Evolutionary conservation across 2,113 vertebrate genomes (phyloP).

Genomic region (Melanotaenia duboulayi): DNA sequence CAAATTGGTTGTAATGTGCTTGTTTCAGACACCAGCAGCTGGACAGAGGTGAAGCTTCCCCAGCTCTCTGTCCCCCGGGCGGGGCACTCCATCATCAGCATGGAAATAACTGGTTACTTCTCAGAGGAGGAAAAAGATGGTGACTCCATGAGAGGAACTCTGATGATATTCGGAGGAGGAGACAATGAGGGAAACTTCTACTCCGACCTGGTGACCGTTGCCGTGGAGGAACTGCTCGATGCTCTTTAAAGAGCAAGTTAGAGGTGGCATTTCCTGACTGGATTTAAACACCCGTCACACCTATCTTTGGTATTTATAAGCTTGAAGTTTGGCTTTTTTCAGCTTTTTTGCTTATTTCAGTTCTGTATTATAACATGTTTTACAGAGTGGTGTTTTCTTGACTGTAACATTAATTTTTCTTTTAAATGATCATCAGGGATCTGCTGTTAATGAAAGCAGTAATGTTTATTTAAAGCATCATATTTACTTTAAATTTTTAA

Average conservation of each 20-base stretch:
- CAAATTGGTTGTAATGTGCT: not conserved
- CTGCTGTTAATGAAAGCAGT: not conserved
- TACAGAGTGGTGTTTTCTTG: too few species aligned
- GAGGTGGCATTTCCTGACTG: slow-evolving; percentile 24
- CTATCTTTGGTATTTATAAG: slow-evolving; percentile 52
- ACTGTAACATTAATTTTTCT: too few species aligned
- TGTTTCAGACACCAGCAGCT: slow-evolving; percentile 78
- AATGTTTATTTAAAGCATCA: not conserved
- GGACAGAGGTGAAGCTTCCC: slow-evolving; percentile 77
- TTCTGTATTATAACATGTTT: not conserved
- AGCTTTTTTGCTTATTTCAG: not conserved
- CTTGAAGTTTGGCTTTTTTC: slow-evolving; percentile 5
- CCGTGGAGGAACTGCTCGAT: slow-evolving; percentile 69
- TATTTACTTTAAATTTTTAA: not conserved
- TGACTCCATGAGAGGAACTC: slow-evolving; percentile 23
- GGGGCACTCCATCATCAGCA: slow-evolving; percentile 81
- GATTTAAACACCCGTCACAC: slow-evolving; percentile 10
- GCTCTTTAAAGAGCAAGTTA: slow-evolving; percentile 27
- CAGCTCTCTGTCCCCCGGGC: slow-evolving; percentile 74
- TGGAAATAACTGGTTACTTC: slow-evolving; percentile 46
- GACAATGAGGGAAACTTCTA: slow-evolving; percentile 82
- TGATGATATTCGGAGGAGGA: slow-evolving; percentile 79
- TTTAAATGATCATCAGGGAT: too few species aligned
- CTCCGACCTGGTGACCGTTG: slow-evolving; percentile 72
- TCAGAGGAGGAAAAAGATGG: not conserved